A percentile compares a stretch with the other conserved stretches of the same genome.
These are phyloP conservation scores for Leucoptera coffeella DNA, from an alignment of 2,888 invertebrate genomes.

Conservation along the genomic window DNA sequence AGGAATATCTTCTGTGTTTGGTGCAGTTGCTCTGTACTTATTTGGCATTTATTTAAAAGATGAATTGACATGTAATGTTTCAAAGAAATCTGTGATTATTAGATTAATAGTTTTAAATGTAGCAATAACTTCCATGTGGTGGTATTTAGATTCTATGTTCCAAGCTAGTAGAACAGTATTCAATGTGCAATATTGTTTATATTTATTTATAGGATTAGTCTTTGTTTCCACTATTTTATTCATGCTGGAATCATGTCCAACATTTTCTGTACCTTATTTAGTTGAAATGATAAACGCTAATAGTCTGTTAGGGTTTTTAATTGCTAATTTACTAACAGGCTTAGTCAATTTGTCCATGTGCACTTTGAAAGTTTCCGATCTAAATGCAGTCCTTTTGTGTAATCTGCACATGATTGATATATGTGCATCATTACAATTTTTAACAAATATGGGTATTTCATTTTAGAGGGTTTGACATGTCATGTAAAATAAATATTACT, in stretches of 20 bases:
- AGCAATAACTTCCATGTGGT: constrained; percentile 23
- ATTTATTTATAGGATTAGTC: no score
- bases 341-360: constrained; percentile 65
- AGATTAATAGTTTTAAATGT: background rate
- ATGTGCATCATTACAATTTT: constrained; percentile 12
- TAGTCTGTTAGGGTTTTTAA: constrained; percentile 76
- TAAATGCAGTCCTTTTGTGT: constrained; percentile 45
- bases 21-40: constrained; percentile 80
- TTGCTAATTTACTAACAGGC: constrained; percentile 82
- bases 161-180: constrained; percentile 80
- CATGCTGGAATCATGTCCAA: constrained; percentile 13
- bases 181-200: no score
- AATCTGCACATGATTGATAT: constrained; percentile 52
- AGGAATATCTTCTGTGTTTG: constrained; percentile 79
- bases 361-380: constrained; percentile 46
- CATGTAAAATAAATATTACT: no score
- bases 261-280: constrained; percentile 42
- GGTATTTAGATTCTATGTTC: constrained; percentile 61
- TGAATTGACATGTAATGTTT: constrained; percentile 16
- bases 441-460: no score
- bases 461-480: no score
- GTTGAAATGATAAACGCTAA: constrained; percentile 72
- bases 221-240: constrained; percentile 67
- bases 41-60: constrained; percentile 62
- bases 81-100: background rate